Evolutionary conservation across 2,888 invertebrate genomes (phyloP), one percentile per base, ranked within the genome.

Genomic region (Alloplasta piceator): DNA sequence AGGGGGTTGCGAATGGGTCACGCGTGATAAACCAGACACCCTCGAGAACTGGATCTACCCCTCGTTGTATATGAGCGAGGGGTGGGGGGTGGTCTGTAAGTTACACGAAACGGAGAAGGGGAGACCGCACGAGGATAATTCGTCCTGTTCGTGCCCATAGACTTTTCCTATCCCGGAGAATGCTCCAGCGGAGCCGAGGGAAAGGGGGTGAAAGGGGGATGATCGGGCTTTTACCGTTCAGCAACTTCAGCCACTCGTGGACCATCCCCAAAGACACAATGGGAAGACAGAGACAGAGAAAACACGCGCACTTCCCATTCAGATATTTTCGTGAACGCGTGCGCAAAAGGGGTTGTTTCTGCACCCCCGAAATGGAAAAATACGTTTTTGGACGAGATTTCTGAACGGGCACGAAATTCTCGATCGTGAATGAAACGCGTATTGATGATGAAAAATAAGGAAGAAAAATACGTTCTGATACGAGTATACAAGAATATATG

Each of bases 21-120:
- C 67, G 76, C 55, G 83, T 76, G 79, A 83, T 85, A 82, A 85
- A 82, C 81, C 67, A 76, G 70, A 82, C 84, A 83, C 84, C 84
- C 84, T 74, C 68, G 67, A 78, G 78, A 67, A 43, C 72, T 67
- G 68, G 67, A 75, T 73, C 55, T 58, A 50, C 38, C 63, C 71
- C 73, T 71, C n/a, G 46, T 48, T 52, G 10, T 26, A 26, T 26
- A 26, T 26, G 3, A 26, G 26, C 26, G 26, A 12, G 10, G 66
- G 48, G 66, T 39, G 52, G 14, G 46, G 61, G 50, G 61, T 7
- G 9, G n/a, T 26, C 16, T 26, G 41, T 58, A 46, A 36, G 56
- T 58, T 38, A 50, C n/a, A 66, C 46, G 38, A 68, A 36, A 58
- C 58, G 55, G 5, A 46, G 5, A 14, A n/a, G 41, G 43, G 12